A percentile compares a stretch with the other conserved stretches of the same genome.
Conservation (phyloP, 1,140 invertebrate genomes). For the Apocrypta bakeri region DNA sequence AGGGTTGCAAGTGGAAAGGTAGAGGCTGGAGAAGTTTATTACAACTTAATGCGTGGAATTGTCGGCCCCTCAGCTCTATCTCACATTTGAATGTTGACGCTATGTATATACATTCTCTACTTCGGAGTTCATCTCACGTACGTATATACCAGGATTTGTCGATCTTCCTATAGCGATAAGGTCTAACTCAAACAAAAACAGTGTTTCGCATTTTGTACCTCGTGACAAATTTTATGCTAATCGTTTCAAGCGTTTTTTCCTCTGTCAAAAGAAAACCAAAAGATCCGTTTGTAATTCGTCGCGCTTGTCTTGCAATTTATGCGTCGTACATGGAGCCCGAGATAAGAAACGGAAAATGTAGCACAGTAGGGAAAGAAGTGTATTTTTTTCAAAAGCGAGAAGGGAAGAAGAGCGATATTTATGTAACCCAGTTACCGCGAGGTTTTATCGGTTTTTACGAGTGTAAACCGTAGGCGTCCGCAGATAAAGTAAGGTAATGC, state of each 20-base stretch:
- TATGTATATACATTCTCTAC: background rate
- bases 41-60: slow-evolving; percentile 66
- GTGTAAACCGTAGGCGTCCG: background rate
- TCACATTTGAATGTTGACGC: slow-evolving; percentile 56
- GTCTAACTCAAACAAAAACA: background rate
- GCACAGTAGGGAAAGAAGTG: background rate
- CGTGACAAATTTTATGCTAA: too few species aligned
- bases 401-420: background rate
- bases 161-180: background rate
- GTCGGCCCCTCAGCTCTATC: slow-evolving; percentile 53
- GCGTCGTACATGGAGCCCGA: background rate
- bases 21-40: slow-evolving; percentile 57
- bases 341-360: background rate
- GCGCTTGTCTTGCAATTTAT: background rate
- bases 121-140: background rate
- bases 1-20: background rate
- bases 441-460: background rate
- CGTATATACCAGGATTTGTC: background rate
- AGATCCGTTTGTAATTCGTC: background rate
- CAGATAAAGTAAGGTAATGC: background rate
- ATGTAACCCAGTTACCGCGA: background rate
- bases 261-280: too few species aligned
- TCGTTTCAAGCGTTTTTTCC: too few species aligned
- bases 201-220: too few species aligned
- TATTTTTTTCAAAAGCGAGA: background rate